Percentiles rank a stretch among this genome's conserved stretches.
Evolutionary conservation across 2,888 invertebrate genomes (phyloP).

Genomic region (Plusia festucae): DNA sequence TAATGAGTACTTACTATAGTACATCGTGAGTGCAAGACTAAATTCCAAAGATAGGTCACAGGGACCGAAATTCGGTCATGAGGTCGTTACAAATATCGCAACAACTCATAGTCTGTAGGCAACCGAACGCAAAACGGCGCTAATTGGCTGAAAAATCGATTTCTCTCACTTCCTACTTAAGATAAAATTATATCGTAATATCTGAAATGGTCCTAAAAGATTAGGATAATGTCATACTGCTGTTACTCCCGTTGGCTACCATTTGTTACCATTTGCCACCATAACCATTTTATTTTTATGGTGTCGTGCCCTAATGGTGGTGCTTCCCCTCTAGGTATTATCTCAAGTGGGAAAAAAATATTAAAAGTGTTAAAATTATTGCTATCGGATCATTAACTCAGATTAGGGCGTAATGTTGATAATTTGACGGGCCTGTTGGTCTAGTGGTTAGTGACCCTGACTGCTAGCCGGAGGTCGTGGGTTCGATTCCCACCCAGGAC

Average conservation of each 20-base stretch:
- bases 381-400: not conserved
- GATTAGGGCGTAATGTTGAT: constrained; percentile 1
- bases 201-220: constrained; percentile 30
- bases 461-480: no score
- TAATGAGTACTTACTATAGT: no score
- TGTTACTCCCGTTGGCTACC: constrained; percentile 22
- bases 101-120: not conserved
- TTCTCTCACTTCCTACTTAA: not conserved
- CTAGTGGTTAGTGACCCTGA: no score
- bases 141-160: not conserved
- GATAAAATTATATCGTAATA: not conserved
- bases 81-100: not conserved
- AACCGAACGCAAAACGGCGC: not conserved
- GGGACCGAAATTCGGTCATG: not conserved
- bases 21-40: no score
- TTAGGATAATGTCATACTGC: constrained; percentile 16
- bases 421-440: no score
- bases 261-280: constrained; percentile 36
- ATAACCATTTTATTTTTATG: constrained; percentile 35
- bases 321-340: not conserved
- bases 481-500: no score
- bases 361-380: constrained; percentile 1
- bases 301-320: constrained; percentile 21
- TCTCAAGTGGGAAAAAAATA: not conserved
- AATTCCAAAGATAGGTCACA: no score